Percentiles rank a stretch among this genome's conserved stretches.
phyloP scores from a whole-genome alignment of 2,113 vertebrate species.

The Prunella himalayana region DNA sequence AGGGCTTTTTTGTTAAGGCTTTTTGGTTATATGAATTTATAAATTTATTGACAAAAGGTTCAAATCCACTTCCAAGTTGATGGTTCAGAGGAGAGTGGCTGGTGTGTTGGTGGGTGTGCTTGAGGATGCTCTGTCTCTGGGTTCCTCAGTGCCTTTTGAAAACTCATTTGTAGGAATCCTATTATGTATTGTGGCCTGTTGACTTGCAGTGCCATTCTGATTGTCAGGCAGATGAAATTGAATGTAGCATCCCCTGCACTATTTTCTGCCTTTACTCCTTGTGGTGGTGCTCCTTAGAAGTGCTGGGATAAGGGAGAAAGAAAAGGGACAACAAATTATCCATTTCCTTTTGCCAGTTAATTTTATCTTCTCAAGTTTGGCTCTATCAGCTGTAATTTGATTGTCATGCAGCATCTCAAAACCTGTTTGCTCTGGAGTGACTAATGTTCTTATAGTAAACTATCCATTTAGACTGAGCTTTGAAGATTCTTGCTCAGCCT shows the following conservation, averaged over 20 bases:
- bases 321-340: not conserved
- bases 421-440: not conserved
- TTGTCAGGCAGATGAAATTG: not conserved
- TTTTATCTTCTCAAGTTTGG: not conserved
- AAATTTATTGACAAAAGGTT: not conserved
- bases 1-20: not conserved
- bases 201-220: not conserved
- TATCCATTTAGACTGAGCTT: not conserved
- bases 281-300: not conserved
- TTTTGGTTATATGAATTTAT: not conserved
- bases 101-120: accelerated
- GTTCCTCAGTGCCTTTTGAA: not conserved
- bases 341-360: not conserved
- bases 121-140: not conserved
- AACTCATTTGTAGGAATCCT: not conserved
- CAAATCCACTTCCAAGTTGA: not conserved
- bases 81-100: not conserved
- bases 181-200: not conserved
- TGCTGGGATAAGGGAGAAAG: not conserved
- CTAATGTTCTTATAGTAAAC: not conserved
- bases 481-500: not conserved
- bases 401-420: not conserved
- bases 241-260: not conserved
- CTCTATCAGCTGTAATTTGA: not conserved
- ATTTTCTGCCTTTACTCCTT: not conserved